Conservation (phyloP, 64 coral and sea anemone species). For the Pocillopora verrucosa region DNA sequence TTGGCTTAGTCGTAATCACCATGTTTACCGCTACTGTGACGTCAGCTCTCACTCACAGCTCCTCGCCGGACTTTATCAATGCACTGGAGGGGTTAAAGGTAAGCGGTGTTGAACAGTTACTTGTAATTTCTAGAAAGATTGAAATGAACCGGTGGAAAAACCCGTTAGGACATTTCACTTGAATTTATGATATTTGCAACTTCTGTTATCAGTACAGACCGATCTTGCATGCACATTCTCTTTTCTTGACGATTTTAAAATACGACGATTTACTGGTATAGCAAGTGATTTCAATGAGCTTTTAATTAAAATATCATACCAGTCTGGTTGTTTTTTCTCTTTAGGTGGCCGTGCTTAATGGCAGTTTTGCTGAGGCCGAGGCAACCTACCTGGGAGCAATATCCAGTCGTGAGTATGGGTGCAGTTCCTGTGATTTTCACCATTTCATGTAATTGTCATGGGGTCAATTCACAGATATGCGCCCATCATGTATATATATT, state of each 20-base stretch:
- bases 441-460: neutral
- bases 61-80: conserved; percentile 8
- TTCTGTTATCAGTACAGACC: too few relatives aligned
- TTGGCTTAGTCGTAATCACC: conserved; percentile 39
- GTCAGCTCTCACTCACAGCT: conserved; percentile 12
- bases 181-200: too few relatives aligned
- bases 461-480: too few relatives aligned
- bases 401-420: neutral
- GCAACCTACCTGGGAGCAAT: conserved; percentile 14
- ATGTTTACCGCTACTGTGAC: conserved; percentile 56
- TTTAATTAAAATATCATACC: neutral
- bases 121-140: too few relatives aligned
- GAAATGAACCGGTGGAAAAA: too few relatives aligned
- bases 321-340: neutral
- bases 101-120: neutral
- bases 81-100: conserved; percentile 18
- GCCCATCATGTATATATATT: too few relatives aligned
- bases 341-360: conserved; percentile 16
- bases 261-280: too few relatives aligned
- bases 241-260: too few relatives aligned
- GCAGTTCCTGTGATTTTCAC: neutral
- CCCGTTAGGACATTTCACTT: too few relatives aligned
- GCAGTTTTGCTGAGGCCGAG: neutral
- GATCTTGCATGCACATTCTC: too few relatives aligned
- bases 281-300: too few relatives aligned